phyloP scores from a whole-genome alignment of 2,113 vertebrate genomes.

The Herpetotheres cachinnans region DNA sequence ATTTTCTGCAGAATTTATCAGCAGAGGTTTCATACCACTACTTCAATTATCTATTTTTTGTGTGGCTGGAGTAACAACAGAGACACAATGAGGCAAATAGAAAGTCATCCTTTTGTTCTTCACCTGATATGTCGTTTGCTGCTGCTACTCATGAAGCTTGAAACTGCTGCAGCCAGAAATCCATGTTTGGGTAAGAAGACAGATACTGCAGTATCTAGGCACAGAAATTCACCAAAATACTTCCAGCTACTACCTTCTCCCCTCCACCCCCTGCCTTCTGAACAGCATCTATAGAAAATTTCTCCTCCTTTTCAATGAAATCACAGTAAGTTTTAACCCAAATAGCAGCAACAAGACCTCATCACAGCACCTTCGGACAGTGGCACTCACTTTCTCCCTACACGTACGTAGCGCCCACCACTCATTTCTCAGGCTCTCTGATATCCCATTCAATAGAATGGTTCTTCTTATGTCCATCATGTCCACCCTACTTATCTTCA shows the following conservation, averaged over 20 bases:
- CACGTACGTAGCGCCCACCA: fast-evolving
- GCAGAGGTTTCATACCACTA: background rate
- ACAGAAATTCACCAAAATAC: background rate
- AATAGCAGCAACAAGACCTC: background rate
- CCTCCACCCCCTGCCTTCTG: background rate
- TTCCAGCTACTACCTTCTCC: background rate
- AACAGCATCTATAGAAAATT: background rate
- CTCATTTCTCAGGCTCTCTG: background rate
- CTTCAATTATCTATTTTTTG: background rate
- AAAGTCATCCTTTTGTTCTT: background rate
- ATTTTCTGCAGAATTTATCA: background rate
- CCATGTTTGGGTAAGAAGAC: background rate
- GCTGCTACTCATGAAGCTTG: background rate
- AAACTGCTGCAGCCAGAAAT: background rate
- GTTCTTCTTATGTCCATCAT: background rate
- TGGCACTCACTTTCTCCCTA: background rate
- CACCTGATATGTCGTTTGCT: background rate
- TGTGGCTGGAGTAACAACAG: background rate
- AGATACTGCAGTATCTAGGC: background rate
- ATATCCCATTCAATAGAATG: background rate
- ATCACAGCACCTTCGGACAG: background rate
- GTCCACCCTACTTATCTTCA: background rate
- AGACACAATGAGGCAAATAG: background rate
- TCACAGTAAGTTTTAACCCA: background rate
- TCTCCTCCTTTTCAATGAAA: background rate